A percentile compares a stretch with the other conserved stretches of the same genome.
phyloP scores from a whole-genome alignment of 1,140 invertebrate species.

The Zeugodacus cucurbitae region DNA sequence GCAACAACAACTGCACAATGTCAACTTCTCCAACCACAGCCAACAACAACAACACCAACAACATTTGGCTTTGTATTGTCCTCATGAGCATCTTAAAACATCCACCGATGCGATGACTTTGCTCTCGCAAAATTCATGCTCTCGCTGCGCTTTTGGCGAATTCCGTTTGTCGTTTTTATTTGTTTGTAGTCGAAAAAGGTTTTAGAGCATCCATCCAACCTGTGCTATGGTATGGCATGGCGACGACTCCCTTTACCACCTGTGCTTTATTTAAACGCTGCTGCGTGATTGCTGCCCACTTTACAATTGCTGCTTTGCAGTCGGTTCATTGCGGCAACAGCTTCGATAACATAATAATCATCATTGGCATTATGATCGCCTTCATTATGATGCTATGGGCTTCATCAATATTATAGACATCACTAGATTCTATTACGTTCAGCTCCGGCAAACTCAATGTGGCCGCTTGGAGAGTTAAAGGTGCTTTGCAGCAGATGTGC shows the following conservation, averaged over 20 bases:
- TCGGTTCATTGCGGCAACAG: not conserved
- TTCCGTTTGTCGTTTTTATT: not conserved
- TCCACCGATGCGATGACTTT: constrained; percentile 3
- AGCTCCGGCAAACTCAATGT: not conserved
- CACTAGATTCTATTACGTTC: not conserved
- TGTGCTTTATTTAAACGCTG: not conserved
- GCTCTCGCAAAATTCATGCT: not conserved
- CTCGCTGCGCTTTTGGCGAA: not conserved
- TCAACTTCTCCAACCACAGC: not conserved
- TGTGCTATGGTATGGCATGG: not conserved
- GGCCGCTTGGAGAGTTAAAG: not conserved
- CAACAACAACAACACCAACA: too few relatives aligned
- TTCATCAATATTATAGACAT: not conserved
- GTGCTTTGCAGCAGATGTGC: constrained; percentile 24
- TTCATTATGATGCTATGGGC: not conserved
- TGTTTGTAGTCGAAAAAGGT: not conserved
- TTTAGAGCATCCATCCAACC: not conserved
- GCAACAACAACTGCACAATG: not conserved
- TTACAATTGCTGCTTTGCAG: not conserved
- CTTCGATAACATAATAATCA: not conserved
- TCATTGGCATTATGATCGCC: not conserved
- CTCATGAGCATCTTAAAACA: constrained; percentile 16
- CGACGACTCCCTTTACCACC: not conserved
- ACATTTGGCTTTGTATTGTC: not conserved
- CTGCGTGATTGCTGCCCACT: not conserved